A percentile compares a stretch with the other conserved stretches of the same genome.
Evolutionary conservation across 1,140 invertebrate species (phyloP).

Genomic region (Drosophila willistoni): DNA sequence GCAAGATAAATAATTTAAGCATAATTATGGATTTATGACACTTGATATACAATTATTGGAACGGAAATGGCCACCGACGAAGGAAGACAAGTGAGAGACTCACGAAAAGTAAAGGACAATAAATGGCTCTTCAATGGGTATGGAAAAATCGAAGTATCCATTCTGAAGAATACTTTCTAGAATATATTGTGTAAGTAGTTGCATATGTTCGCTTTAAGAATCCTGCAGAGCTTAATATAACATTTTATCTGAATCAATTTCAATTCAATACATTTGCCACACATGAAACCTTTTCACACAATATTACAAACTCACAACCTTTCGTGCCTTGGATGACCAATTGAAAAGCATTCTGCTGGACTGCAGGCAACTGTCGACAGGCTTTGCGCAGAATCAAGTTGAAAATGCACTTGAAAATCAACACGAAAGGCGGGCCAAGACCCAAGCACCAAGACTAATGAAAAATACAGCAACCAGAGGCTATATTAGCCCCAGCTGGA

Average conservation of each 20-base stretch:
- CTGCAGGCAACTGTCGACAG: constrained; percentile 30
- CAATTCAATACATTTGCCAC: not conserved
- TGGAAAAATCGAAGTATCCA: too few relatives aligned
- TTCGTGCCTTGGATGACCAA: constrained; percentile 34
- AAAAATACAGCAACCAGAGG: constrained; percentile 58
- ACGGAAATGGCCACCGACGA: constrained; percentile 17
- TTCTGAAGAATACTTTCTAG: too few relatives aligned
- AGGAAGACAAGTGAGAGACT: not conserved
- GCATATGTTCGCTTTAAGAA: not conserved
- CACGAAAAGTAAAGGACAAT: constrained; percentile 7
- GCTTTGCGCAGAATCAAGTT: constrained; percentile 57
- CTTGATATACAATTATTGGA: constrained; percentile 31
- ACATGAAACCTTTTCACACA: not conserved
- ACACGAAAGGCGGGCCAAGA: constrained; percentile 57
- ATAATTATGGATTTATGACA: constrained; percentile 32
- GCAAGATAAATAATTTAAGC: constrained; percentile 34
- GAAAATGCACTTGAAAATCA: constrained; percentile 72
- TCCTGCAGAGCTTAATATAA: not conserved
- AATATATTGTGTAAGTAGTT: not conserved
- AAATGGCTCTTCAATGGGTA: not conserved
- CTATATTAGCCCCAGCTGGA: constrained; percentile 48
- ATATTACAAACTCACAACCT: not conserved
- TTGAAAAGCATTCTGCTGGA: constrained; percentile 52
- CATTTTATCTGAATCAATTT: not conserved
- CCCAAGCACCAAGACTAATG: constrained; percentile 63